These are phyloP conservation scores for Aphidius colemani DNA, from an alignment of 2,888 invertebrate genomes.

Conservation along the genomic window DNA sequence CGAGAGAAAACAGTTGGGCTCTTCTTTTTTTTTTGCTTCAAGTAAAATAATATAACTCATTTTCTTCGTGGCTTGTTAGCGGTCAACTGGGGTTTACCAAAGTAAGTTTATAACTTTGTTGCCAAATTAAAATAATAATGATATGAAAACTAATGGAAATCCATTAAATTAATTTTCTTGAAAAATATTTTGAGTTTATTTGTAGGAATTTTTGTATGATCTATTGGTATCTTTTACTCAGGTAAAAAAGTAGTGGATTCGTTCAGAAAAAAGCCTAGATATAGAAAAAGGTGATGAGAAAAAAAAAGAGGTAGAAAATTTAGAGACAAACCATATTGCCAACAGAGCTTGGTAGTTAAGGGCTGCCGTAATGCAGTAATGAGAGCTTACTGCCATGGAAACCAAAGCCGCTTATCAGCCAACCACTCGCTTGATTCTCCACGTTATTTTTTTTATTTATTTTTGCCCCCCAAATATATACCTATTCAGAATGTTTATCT, in stretches of 20 bases:
- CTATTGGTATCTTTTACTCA: neutral
- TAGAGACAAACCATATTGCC: constrained; percentile 38
- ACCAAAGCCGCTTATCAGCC: constrained; percentile 60
- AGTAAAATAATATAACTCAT: neutral
- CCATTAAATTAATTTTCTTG: neutral
- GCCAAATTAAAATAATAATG: too few relatives aligned
- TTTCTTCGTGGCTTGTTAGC: too few relatives aligned
- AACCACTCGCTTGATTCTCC: constrained; percentile 51
- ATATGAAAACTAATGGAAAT: too few relatives aligned
- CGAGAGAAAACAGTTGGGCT: too few relatives aligned
- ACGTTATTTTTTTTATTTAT: constrained; percentile 37
- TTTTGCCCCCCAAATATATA: constrained; percentile 35
- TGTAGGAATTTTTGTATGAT: neutral
- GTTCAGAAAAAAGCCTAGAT: too few relatives aligned
- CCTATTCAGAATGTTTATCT: constrained; percentile 46
- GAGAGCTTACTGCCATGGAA: constrained; percentile 61
- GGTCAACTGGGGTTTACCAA: too few relatives aligned
- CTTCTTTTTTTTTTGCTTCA: neutral
- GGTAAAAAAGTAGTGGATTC: constrained; percentile 1
- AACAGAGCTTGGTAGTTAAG: constrained; percentile 53
- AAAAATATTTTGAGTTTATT: too few relatives aligned
- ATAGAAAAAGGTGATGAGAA: neutral
- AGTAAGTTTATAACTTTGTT: too few relatives aligned
- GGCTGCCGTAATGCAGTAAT: constrained; percentile 60
- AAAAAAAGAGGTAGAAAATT: constrained; percentile 15